Conservation (phyloP, 2,113 vertebrate species). For the Ceyx margarethae region DNA sequence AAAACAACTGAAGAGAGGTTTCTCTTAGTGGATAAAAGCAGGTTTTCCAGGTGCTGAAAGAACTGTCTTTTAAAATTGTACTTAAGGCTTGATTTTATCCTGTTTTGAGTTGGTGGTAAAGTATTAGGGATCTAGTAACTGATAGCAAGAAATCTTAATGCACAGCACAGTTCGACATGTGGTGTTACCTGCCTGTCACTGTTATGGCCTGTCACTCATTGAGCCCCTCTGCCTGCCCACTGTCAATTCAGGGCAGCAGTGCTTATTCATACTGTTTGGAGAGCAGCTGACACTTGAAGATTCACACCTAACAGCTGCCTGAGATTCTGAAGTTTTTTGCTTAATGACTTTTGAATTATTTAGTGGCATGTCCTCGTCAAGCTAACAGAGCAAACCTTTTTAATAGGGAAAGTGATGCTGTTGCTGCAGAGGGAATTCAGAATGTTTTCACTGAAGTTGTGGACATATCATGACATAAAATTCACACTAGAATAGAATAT, state of each 20-base stretch:
- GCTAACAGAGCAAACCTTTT: neutral
- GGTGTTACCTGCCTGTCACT: neutral
- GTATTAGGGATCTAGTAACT: neutral
- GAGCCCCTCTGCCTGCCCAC: neutral
- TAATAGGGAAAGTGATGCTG: neutral
- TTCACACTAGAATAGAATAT: neutral
- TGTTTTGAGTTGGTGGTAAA: neutral
- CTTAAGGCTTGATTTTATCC: neutral
- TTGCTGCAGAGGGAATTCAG: neutral
- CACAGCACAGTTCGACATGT: neutral
- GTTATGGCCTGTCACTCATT: neutral
- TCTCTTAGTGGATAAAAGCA: neutral
- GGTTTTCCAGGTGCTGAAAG: neutral
- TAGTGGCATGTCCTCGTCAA: neutral
- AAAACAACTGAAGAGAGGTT: neutral
- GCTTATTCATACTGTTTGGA: neutral
- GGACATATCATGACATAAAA: neutral
- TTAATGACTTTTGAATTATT: neutral
- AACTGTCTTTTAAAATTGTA: neutral
- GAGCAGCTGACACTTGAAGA: neutral
- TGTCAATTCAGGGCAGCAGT: neutral
- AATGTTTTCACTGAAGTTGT: neutral
- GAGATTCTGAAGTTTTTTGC: neutral
- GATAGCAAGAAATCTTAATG: neutral
- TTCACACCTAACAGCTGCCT: neutral